Percentiles rank a stretch among this genome's conserved stretches.
Conservation (phyloP, 2,888 invertebrate species). For the Microctonus hyperodae region DNA sequence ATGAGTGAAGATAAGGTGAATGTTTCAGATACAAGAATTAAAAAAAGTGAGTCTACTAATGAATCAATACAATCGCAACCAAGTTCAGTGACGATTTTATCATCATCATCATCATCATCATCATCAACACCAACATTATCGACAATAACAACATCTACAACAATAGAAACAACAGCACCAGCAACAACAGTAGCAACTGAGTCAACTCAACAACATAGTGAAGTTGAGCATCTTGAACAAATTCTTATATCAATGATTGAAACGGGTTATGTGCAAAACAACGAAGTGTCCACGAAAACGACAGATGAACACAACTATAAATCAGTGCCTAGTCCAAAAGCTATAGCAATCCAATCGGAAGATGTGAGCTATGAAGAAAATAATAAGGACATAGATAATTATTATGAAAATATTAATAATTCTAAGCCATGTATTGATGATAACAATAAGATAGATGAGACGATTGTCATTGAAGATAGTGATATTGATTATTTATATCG, state of each 20-base stretch:
- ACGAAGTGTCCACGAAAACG: not conserved
- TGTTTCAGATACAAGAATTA: slow-evolving; percentile 12
- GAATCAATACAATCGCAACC: not conserved
- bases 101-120: not conserved
- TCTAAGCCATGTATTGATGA: slow-evolving; percentile 10
- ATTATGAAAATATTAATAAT: slow-evolving; percentile 16
- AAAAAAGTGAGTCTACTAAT: slow-evolving; percentile 28
- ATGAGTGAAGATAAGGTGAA: slow-evolving; percentile 22
- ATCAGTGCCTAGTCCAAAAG: slow-evolving; percentile 26
- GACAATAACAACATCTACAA: slow-evolving; percentile 25
- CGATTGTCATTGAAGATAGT: slow-evolving; percentile 27
- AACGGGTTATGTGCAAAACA: slow-evolving; percentile 44
- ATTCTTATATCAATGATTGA: slow-evolving; percentile 56
- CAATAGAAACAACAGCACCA: not conserved
- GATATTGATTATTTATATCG: slow-evolving; percentile 43
- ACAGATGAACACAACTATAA: slow-evolving; percentile 31
- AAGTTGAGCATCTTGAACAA: slow-evolving; percentile 56
- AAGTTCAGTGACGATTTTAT: not conserved
- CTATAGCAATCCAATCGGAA: not conserved
- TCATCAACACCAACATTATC: slow-evolving; percentile 37
- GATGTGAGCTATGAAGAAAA: slow-evolving; percentile 2
- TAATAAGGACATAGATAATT: slow-evolving; percentile 26
- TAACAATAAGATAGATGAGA: slow-evolving; percentile 31
- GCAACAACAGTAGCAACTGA: not conserved
- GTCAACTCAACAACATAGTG: slow-evolving; percentile 28